Percentiles rank a stretch among this genome's conserved stretches.
These are phyloP conservation scores for Linnaemya tessellans DNA, from an alignment of 2,888 invertebrate genomes.

Conservation along the genomic window DNA sequence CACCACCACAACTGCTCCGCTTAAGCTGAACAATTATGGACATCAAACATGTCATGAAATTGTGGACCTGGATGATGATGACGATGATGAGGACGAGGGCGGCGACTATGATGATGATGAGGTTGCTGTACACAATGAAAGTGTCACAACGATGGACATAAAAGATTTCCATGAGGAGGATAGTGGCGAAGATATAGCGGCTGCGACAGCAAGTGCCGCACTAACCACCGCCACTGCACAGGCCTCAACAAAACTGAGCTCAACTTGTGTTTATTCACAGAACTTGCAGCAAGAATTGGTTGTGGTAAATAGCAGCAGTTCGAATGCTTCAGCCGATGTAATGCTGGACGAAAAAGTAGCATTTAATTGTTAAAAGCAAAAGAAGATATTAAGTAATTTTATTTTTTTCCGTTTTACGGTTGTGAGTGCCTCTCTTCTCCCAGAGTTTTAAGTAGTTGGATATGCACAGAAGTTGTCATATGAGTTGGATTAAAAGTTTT, in stretches of 20 bases:
- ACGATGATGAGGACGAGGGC: constrained; percentile 75
- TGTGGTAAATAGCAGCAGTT: constrained; percentile 30
- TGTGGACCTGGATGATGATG: constrained; percentile 73
- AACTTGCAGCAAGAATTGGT: constrained; percentile 77
- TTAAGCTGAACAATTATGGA: background rate
- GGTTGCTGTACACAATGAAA: constrained; percentile 22
- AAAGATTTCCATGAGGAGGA: constrained; percentile 31
- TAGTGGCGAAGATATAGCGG: constrained; percentile 33
- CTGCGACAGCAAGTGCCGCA: background rate
- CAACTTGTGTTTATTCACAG: constrained; percentile 76
- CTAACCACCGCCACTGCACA: constrained; percentile 3
- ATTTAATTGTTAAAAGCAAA: constrained; percentile 63
- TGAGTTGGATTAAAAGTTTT: constrained; percentile 64
- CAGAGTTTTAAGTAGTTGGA: constrained; percentile 66
- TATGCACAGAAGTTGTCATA: constrained; percentile 25
- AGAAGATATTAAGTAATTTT: constrained; percentile 11
- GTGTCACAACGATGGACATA: background rate
- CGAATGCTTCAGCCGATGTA: constrained; percentile 39
- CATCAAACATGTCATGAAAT: constrained; percentile 59
- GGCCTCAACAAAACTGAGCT: constrained; percentile 16
- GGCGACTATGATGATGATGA: constrained; percentile 72
- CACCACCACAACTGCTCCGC: constrained; percentile 11
- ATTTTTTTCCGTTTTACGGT: constrained; percentile 45
- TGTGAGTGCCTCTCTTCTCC: constrained; percentile 57
- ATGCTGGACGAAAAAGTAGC: constrained; percentile 61